These are phyloP conservation scores for Drosophila pegasa DNA, from an alignment of 2,888 invertebrate genomes.

Conservation along the genomic window DNA sequence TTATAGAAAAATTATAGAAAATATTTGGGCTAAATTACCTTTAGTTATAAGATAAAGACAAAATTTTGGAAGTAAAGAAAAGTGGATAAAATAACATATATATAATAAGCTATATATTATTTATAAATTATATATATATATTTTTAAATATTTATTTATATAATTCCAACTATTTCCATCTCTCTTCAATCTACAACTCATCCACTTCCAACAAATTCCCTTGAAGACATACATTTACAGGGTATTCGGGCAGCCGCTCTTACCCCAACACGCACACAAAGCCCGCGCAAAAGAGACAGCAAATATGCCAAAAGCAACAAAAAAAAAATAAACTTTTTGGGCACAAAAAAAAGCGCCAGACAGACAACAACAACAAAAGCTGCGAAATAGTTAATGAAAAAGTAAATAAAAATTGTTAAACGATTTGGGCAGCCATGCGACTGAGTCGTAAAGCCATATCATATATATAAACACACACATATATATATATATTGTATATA, in stretches of 20 bases:
- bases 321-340: background rate
- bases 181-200: background rate
- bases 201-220: background rate
- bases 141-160: no score
- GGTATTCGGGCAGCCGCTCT: slow-evolving; percentile 8
- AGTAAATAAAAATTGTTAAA: slow-evolving; percentile 64
- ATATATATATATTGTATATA: slow-evolving; percentile 10
- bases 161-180: background rate
- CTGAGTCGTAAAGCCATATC: slow-evolving; percentile 50
- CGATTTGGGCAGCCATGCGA: slow-evolving; percentile 58
- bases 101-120: background rate
- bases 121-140: background rate
- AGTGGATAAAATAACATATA: background rate
- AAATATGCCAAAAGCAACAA: slow-evolving; percentile 7
- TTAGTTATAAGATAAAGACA: no score
- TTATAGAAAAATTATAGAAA: background rate
- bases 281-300: slow-evolving; percentile 19
- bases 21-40: no score
- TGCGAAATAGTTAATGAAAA: slow-evolving; percentile 75
- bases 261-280: slow-evolving; percentile 8
- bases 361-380: slow-evolving; percentile 47
- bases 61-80: background rate
- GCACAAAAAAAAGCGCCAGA: slow-evolving; percentile 21
- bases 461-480: background rate
- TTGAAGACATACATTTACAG: background rate